Conservation (phyloP, 2,888 invertebrate species). For the Temnothorax rugatulus region DNA sequence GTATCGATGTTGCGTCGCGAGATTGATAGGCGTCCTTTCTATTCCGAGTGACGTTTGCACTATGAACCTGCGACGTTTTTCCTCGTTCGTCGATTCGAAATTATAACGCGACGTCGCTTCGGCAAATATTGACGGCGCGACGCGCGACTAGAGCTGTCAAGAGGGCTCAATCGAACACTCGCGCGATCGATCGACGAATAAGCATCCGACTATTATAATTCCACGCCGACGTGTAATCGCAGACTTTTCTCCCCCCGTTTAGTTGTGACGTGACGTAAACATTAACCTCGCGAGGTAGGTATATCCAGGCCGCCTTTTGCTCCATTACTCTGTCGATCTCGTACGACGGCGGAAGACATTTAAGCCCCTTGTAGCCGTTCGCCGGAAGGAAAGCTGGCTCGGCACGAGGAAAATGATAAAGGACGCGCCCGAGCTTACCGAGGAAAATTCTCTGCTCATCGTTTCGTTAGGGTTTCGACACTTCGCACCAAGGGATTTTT, state of each 20-base stretch:
- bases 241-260: conserved; percentile 21
- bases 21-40: conserved; percentile 55
- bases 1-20: conserved; percentile 65
- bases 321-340: conserved; percentile 55
- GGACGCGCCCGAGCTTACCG: conserved; percentile 45
- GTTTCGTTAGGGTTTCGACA: conserved; percentile 56
- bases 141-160: conserved; percentile 2
- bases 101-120: conserved; percentile 47
- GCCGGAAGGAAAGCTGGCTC: conserved; percentile 42
- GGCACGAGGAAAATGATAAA: conserved; percentile 54
- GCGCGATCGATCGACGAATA: conserved; percentile 43
- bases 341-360: conserved; percentile 40
- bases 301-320: conserved; percentile 36
- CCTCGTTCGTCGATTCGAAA: conserved; percentile 52
- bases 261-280: conserved; percentile 45
- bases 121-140: conserved; percentile 53
- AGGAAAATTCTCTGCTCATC: conserved; percentile 39
- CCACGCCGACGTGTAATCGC: conserved; percentile 35
- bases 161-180: conserved; percentile 16
- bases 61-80: conserved; percentile 31
- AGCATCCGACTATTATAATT: conserved; percentile 33
- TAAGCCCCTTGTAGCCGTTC: conserved; percentile 43
- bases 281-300: conserved; percentile 36
- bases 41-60: conserved; percentile 62
- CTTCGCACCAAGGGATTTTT: conserved; percentile 50